phyloP scores from a whole-genome alignment of 2,113 vertebrate species.

The Lanius ludovicianus region DNA sequence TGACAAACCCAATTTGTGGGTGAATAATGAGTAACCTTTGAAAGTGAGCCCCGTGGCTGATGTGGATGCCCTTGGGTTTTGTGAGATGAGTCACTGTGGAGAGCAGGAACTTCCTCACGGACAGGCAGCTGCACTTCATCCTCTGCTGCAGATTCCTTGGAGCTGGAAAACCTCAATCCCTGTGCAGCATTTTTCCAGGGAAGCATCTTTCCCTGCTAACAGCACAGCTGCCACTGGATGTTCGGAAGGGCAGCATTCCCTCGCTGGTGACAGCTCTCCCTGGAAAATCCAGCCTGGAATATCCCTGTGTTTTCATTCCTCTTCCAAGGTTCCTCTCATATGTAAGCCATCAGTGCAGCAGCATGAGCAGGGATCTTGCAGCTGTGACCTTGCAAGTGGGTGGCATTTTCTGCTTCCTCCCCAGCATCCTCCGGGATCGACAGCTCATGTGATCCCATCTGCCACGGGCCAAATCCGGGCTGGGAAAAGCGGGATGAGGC shows the following conservation, averaged over 20 bases:
- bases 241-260: not conserved
- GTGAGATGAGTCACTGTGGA: not conserved
- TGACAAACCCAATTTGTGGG: not conserved
- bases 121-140: not conserved
- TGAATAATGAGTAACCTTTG: not conserved
- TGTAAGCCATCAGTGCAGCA: slow-evolving; percentile 48
- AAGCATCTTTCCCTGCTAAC: not conserved
- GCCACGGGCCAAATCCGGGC: not conserved
- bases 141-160: not conserved
- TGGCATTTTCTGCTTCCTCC: slow-evolving; percentile 63
- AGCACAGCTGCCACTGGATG: not conserved
- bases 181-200: not conserved
- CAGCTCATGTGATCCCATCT: slow-evolving; percentile 27
- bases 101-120: not conserved
- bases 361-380: slow-evolving; percentile 29
- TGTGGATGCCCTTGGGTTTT: not conserved
- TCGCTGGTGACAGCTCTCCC: not conserved
- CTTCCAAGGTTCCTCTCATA: slow-evolving; percentile 5
- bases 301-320: not conserved
- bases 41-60: not conserved
- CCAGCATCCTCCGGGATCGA: slow-evolving; percentile 11
- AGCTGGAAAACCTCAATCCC: not conserved
- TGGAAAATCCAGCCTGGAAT: not conserved
- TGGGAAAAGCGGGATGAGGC: not conserved
- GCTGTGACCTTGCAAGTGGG: slow-evolving; percentile 67